phyloP scores from a whole-genome alignment of 2,797 vertebrate genomes.

The Labeo calbasu region DNA sequence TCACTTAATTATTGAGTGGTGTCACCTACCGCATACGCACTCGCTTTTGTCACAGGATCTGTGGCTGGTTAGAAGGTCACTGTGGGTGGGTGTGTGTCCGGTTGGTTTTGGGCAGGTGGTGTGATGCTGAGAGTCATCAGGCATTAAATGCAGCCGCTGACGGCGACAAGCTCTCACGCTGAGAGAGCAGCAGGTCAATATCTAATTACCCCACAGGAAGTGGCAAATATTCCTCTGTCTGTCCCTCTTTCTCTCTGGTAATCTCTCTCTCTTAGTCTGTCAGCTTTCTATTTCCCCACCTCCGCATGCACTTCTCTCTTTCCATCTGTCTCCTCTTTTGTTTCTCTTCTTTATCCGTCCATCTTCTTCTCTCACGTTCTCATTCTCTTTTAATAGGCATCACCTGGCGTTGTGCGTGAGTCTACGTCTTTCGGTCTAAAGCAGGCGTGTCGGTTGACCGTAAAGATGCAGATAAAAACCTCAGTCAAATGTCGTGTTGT shows the following conservation, averaged over 20 bases:
- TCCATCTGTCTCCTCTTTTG: constrained; percentile 33
- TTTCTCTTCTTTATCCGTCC: constrained; percentile 24
- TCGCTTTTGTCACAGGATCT: constrained; percentile 20
- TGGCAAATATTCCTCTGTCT: constrained; percentile 63
- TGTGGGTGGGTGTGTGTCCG: constrained; percentile 29
- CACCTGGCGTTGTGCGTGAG: constrained; percentile 39
- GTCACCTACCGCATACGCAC: constrained; percentile 13
- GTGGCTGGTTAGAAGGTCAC: constrained; percentile 34
- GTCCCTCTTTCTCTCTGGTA: constrained; percentile 55
- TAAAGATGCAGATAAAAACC: constrained; percentile 12
- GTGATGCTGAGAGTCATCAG: constrained; percentile 46
- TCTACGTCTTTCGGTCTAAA: constrained; percentile 18
- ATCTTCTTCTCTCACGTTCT: constrained; percentile 48
- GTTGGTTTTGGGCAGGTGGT: constrained; percentile 44
- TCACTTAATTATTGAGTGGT: constrained; percentile 36
- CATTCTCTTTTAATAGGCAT: constrained; percentile 49
- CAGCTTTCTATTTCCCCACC: constrained; percentile 51
- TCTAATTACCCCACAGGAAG: constrained; percentile 75
- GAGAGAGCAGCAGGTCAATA: constrained; percentile 71
- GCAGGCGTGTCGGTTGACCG: background rate
- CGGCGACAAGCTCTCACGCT: constrained; percentile 58
- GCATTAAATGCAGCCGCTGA: constrained; percentile 50
- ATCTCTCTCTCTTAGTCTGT: constrained; percentile 59
- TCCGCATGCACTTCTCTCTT: constrained; percentile 48
- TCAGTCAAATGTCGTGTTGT: background rate